Conservation (phyloP, 2,113 vertebrate species). For the Poecilia latipinna region DNA sequence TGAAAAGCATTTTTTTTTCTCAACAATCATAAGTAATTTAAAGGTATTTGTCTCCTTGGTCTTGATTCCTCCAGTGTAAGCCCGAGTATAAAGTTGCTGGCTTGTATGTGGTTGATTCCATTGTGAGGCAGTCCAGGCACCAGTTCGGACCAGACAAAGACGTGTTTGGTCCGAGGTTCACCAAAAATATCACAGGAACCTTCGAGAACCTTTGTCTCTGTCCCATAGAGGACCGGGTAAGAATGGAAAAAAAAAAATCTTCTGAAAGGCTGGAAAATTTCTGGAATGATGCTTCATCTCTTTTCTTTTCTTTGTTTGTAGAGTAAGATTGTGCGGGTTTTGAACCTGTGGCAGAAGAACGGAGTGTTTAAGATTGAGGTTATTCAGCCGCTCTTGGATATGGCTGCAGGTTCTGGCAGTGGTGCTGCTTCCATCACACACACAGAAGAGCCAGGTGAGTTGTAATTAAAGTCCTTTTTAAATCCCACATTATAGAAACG, state of each 20-base stretch:
- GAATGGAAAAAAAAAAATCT: constrained; percentile 2
- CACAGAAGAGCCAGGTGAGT: constrained; percentile 78
- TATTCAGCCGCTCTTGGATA: constrained; percentile 96
- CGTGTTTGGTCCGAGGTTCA: constrained; percentile 97
- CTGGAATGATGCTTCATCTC: background rate
- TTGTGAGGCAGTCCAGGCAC: constrained; percentile 97
- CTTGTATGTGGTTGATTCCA: constrained; percentile 97
- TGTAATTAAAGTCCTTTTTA: background rate
- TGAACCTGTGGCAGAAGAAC: constrained; percentile 99
- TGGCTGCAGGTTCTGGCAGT: constrained; percentile 88
- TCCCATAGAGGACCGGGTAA: constrained; percentile 96
- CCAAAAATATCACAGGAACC: constrained; percentile 96
- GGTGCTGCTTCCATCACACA: constrained; percentile 69
- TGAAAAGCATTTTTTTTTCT: background rate
- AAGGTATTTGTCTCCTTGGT: background rate
- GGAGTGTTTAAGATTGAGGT: constrained; percentile 98
- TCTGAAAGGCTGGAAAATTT: background rate
- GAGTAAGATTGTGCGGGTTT: constrained; percentile 98
- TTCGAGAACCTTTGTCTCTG: constrained; percentile 99
- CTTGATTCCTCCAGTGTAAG: constrained; percentile 85
- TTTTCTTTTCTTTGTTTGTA: constrained; percentile 53
- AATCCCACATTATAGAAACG: no score
- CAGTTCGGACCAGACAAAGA: constrained; percentile 98
- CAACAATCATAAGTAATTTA: background rate
- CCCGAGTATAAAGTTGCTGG: constrained; percentile 97